Evolutionary conservation across 2,797 vertebrate species (phyloP).

Genomic region (Xenops minutus): DNA sequence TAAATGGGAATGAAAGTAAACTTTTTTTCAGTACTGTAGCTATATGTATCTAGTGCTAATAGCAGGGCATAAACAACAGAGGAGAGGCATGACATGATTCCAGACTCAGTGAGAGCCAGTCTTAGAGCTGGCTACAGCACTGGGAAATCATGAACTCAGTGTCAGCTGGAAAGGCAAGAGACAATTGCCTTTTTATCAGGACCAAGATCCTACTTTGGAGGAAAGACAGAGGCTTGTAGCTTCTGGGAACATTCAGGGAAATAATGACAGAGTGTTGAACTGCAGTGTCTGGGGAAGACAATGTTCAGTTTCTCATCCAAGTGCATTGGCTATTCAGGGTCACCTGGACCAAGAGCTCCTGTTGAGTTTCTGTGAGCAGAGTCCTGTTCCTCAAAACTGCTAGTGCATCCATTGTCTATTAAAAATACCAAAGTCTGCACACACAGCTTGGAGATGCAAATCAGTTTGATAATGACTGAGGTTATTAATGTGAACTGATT

Average conservation of each 20-base stretch:
- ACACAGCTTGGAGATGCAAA: background rate
- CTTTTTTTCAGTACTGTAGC: background rate
- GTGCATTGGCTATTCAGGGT: background rate
- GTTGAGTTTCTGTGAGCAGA: background rate
- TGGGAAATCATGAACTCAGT: background rate
- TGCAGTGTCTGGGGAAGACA: background rate
- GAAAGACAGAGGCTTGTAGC: background rate
- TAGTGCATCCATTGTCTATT: background rate
- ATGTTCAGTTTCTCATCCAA: background rate
- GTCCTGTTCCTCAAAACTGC: background rate
- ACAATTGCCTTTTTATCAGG: background rate
- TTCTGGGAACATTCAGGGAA: background rate
- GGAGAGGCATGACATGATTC: background rate
- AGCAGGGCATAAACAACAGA: background rate
- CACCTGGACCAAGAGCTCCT: accelerated
- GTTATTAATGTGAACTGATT: background rate
- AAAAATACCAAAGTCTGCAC: background rate
- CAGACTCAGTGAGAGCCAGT: background rate
- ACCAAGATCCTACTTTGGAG: background rate
- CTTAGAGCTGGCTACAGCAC: background rate
- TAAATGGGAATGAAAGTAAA: background rate
- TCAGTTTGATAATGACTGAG: background rate
- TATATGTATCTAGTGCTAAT: background rate
- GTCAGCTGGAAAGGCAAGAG: background rate
- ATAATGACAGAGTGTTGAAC: background rate